Evolutionary conservation across 2,797 vertebrate genomes (phyloP).

Genomic region (Masticophis lateralis): DNA sequence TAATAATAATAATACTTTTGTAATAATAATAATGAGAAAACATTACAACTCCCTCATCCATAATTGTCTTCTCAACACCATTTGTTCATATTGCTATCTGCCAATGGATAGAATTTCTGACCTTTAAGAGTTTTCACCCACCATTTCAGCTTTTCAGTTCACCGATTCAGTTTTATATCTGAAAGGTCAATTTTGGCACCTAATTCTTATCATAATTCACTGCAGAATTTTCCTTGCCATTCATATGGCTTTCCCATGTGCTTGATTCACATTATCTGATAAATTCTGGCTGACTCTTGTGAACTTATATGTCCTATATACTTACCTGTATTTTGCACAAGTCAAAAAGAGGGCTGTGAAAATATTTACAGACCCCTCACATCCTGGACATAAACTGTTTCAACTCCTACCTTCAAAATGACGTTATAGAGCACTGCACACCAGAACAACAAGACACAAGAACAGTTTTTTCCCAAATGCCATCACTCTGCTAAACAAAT

Average conservation of each 20-base stretch:
- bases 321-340: too few species aligned
- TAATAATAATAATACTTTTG: neutral
- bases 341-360: too few species aligned
- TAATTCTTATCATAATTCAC: neutral
- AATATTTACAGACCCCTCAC: too few species aligned
- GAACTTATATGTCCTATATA: neutral
- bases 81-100: neutral
- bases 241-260: neutral
- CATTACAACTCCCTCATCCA: neutral
- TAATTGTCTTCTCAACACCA: neutral
- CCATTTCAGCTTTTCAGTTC: neutral
- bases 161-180: neutral
- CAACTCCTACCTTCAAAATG: too few species aligned
- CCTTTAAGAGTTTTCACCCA: neutral
- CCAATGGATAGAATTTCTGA: neutral
- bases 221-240: neutral
- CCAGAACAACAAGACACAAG: too few species aligned
- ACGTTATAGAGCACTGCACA: too few species aligned
- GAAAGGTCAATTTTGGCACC: neutral
- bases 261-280: neutral
- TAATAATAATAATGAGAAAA: neutral
- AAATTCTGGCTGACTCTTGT: slow-evolving; percentile 15
- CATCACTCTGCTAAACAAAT: too few species aligned
- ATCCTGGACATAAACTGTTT: too few species aligned
- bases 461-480: too few species aligned